A percentile compares a stretch with the other conserved stretches of the same genome.
Evolutionary conservation across 64 coral and sea anemone species (phyloP).

Genomic region (Dendrophyllia cribrosa): DNA sequence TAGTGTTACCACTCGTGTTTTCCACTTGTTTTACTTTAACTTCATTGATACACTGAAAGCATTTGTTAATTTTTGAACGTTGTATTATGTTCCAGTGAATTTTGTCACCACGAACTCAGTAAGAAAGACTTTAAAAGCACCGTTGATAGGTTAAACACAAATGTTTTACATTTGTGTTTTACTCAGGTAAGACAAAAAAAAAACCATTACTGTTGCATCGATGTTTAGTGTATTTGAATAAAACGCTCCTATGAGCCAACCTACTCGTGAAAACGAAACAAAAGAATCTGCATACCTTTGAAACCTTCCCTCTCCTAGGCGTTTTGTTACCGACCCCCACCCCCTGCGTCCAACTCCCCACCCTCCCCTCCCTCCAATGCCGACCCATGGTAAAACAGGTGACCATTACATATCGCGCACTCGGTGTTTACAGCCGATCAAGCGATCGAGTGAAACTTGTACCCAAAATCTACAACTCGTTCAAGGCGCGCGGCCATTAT

Average conservation of each 20-base stretch:
- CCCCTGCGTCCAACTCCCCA: too few relatives aligned
- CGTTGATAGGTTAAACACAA: conserved; percentile 85
- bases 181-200: conserved; percentile 71
- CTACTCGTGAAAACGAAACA: background rate
- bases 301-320: too few relatives aligned
- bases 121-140: conserved; percentile 86
- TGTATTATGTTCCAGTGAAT: conserved; percentile 76
- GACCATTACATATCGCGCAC: too few relatives aligned
- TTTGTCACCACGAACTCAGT: conserved; percentile 88
- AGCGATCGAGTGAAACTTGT: too few relatives aligned
- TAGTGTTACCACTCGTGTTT: too few relatives aligned
- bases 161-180: conserved; percentile 95
- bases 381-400: too few relatives aligned
- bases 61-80: background rate
- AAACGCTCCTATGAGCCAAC: background rate
- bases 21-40: background rate
- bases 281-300: too few relatives aligned
- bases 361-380: too few relatives aligned
- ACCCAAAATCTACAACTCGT: too few relatives aligned
- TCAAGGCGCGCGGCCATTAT: too few relatives aligned
- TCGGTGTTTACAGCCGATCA: too few relatives aligned
- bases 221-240: background rate
- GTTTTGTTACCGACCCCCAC: too few relatives aligned
- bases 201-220: background rate
- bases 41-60: background rate